Evolutionary conservation across 2,113 vertebrate species (phyloP), one percentile per base, ranked within the genome.

Genomic region (Osmerus eperlanus): DNA sequence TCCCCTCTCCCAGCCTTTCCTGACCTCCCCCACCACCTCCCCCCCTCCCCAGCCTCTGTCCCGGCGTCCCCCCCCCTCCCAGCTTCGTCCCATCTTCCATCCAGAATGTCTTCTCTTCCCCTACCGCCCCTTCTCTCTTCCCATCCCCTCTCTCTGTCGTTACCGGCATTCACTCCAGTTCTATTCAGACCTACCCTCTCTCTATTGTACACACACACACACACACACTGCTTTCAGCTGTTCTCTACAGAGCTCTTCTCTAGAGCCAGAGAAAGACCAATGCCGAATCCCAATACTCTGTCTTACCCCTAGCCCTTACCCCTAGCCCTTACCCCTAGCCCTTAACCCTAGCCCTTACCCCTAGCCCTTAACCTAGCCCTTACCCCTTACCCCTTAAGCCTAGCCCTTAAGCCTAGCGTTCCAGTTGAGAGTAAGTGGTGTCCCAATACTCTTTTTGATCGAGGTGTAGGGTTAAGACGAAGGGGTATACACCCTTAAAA

Each of bases 81-180:
- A 32, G 29, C 29, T 2, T 32, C 29, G 29, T 55, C 13, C 16
- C 53, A 13, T 52, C 60, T 32, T 2, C 7, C 23, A 21, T 11
- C 11, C 14, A 4, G 8, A 36, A 18, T 54, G 0, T 16, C 21
- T 61, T 23, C 47, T 62, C 41, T 62, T 15, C 16, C 23, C 62
- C 55, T 7, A 4, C 25, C 16, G 13, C 41, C 16, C 41, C 23
- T 65, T 16, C 18, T 18, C 54, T 53, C 74, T 59, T 63, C 53
- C 62, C 15, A 21, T 16, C 67, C 28, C 67, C 72, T 59, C 53
- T 23, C 25, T 51, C 64, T 66, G 3, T 56, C 73, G 74, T 82
- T 75, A 76, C 64, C 64, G 63, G 23, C 59, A 76, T 81, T 86
- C 72, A 67, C 60, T n/a, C 23, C 14, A 12, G 36, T 62, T 61